A percentile compares a stretch with the other conserved stretches of the same genome.
Conservation (phyloP, 2,888 invertebrate genomes). For the Lepeophtheirus nordmannii region DNA sequence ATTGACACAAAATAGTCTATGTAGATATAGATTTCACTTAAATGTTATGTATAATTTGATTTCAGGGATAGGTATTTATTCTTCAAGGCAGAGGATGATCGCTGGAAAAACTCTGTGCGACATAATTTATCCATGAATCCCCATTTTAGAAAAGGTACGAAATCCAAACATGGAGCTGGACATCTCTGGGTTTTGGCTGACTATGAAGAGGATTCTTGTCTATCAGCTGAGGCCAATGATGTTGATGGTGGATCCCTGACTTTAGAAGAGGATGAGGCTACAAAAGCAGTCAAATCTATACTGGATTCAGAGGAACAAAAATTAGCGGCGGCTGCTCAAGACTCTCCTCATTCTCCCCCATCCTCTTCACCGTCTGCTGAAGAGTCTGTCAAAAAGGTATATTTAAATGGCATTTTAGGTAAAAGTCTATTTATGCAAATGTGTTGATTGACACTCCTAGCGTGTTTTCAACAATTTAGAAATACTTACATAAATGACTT, state of each 20-base stretch:
- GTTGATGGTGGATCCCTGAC: neutral
- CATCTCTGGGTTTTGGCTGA: conserved; percentile 69
- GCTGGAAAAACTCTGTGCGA: conserved; percentile 81
- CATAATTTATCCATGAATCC: conserved; percentile 83
- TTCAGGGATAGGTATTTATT: conserved; percentile 67
- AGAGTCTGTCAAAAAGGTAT: too few relatives aligned
- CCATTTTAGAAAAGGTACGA: conserved; percentile 69
- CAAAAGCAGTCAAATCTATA: conserved; percentile 18
- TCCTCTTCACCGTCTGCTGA: too few relatives aligned
- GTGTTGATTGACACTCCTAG: too few relatives aligned
- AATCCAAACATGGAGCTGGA: conserved; percentile 71
- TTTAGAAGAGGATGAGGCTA: conserved; percentile 21
- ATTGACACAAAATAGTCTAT: neutral
- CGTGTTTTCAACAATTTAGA: too few relatives aligned
- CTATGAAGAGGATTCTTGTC: conserved; percentile 18
- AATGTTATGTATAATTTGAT: conserved; percentile 8
- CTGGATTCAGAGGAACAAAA: conserved; percentile 18
- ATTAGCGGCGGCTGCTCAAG: neutral
- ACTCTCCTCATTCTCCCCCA: neutral
- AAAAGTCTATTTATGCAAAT: too few relatives aligned
- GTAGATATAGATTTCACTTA: neutral
- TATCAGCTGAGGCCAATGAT: neutral
- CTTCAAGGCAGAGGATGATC: conserved; percentile 73
- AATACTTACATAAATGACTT: too few relatives aligned
- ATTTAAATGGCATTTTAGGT: too few relatives aligned